phyloP scores from a whole-genome alignment of 1,140 invertebrate genomes.

The Procambarus virginalis region DNA sequence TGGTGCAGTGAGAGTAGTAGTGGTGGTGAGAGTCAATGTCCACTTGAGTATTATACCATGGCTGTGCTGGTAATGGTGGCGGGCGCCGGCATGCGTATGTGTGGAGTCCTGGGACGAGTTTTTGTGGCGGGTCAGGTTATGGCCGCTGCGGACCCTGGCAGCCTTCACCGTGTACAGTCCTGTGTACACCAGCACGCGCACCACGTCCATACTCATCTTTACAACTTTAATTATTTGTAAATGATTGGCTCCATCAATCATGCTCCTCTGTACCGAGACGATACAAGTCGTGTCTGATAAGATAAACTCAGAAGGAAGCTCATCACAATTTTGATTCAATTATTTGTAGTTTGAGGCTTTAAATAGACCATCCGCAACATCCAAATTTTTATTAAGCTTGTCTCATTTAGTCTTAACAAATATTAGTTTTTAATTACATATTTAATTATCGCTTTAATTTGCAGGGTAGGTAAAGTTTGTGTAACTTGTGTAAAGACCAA shows the following conservation, averaged over 20 bases:
- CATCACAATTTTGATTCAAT: too few relatives aligned
- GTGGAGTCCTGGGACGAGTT: background rate
- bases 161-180: background rate
- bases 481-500: too few relatives aligned
- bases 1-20: background rate
- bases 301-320: background rate
- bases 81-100: background rate
- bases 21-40: background rate
- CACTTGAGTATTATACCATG: too few relatives aligned
- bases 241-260: background rate
- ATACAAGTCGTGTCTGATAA: background rate
- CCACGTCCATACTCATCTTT: background rate
- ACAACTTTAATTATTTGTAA: background rate
- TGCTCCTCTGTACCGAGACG: too few relatives aligned
- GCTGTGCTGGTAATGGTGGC: background rate
- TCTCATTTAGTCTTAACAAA: too few relatives aligned
- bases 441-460: too few relatives aligned
- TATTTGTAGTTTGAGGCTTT: too few relatives aligned
- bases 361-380: too few relatives aligned
- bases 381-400: too few relatives aligned
- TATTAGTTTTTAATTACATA: too few relatives aligned
- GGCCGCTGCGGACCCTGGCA: constrained; percentile 4
- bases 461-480: too few relatives aligned
- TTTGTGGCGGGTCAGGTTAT: constrained; percentile 4
- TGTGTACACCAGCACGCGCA: background rate